phyloP scores from a whole-genome alignment of 2,797 vertebrate species.

The Tachyglossus aculeatus region DNA sequence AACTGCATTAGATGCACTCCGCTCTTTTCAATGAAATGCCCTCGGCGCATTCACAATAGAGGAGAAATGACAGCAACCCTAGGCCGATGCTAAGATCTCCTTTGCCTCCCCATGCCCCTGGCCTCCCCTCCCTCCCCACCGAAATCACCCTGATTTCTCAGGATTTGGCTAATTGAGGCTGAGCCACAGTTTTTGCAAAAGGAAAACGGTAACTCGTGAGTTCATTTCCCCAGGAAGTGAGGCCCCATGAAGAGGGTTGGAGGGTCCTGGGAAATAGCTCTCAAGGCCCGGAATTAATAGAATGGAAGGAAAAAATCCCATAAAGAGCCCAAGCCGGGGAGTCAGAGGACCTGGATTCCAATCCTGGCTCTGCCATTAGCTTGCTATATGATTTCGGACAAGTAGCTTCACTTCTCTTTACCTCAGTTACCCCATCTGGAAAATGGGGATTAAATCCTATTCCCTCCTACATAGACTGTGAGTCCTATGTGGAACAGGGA shows the following conservation, averaged over 20 bases:
- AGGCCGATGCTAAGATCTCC: constrained; percentile 4
- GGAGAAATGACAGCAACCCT: constrained; percentile 23
- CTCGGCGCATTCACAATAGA: constrained; percentile 55
- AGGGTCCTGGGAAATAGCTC: too few species aligned
- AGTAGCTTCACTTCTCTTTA: too few species aligned
- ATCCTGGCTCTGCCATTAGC: too few species aligned
- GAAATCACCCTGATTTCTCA: constrained; percentile 39
- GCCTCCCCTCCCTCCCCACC: background rate
- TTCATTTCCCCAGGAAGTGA: constrained; percentile 50
- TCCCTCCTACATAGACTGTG: too few species aligned
- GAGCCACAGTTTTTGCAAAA: constrained; percentile 27
- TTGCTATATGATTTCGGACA: too few species aligned
- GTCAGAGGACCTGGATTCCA: too few species aligned
- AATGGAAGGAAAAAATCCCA: too few species aligned
- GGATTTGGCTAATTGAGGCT: constrained; percentile 41
- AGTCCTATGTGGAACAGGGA: too few species aligned
- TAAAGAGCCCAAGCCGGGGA: too few species aligned
- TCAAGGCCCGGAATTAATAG: too few species aligned
- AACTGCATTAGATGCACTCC: constrained; percentile 64
- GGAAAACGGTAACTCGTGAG: constrained; percentile 16
- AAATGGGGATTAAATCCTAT: too few species aligned
- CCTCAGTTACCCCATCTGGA: too few species aligned
- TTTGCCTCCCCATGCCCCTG: background rate
- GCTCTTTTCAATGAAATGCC: constrained; percentile 60
- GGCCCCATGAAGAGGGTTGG: background rate